phyloP scores from a whole-genome alignment of 2,113 vertebrate species.

The Sorex araneus region DNA sequence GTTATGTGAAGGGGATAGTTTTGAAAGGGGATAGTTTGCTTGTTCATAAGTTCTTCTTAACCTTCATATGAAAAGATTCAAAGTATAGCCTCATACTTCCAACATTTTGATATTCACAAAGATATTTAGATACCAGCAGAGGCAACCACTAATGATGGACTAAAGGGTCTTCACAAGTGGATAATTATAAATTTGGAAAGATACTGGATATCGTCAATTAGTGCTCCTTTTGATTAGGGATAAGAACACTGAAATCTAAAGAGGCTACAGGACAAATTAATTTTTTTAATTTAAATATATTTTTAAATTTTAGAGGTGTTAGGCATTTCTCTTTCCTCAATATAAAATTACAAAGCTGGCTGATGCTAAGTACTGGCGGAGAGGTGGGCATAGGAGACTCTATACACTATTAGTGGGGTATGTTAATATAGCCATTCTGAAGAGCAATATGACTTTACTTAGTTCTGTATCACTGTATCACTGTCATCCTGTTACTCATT shows the following conservation, averaged over 20 bases:
- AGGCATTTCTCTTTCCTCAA: not conserved
- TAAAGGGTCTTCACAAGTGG: not conserved
- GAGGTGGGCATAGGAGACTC: not conserved
- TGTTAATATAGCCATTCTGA: not conserved
- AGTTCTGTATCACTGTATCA: too few species aligned
- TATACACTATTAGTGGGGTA: not conserved
- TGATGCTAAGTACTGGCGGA: slow-evolving; percentile 3
- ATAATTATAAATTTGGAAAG: slow-evolving; percentile 51
- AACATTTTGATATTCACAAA: not conserved
- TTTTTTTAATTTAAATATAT: too few species aligned
- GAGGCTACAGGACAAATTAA: not conserved
- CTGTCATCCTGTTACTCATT: too few species aligned
- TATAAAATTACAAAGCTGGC: not conserved
- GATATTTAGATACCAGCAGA: not conserved
- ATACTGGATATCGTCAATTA: not conserved
- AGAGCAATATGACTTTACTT: not conserved
- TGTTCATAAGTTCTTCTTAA: slow-evolving; percentile 30
- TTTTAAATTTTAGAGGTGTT: too few species aligned
- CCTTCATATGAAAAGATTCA: not conserved
- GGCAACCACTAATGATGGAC: not conserved
- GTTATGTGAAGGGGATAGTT: not conserved
- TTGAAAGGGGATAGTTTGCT: not conserved
- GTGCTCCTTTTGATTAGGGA: not conserved
- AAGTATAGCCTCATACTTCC: not conserved
- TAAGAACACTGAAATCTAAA: not conserved